Evolutionary conservation across 2,113 vertebrate species (phyloP), one percentile per base, ranked within the genome.

Genomic region (Phaethon lepturus): DNA sequence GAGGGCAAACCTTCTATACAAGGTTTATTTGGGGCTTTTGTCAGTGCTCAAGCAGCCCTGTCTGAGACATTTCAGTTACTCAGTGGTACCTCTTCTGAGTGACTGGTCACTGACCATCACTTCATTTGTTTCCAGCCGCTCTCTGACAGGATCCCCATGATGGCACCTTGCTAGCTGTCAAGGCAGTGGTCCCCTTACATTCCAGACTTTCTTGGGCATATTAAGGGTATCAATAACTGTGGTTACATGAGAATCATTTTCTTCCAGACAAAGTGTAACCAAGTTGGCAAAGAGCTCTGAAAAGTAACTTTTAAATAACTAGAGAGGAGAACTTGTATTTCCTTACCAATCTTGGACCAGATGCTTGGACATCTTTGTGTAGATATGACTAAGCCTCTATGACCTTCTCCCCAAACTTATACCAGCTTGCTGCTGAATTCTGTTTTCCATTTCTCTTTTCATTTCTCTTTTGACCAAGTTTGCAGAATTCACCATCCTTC

Each of bases 371-470:
- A 90, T 79, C 78, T 90, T 95, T 85, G 38, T 79, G 44, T 86
- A 66, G 40, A 67, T 83, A 88, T 92, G 91, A 96, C 94, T 96
- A 95, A 96, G 91, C 47, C 50, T 95, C 28, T 55, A 7, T 92
- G 86, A 96, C 95, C 86, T 95, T 95, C 59, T 95, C 68, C 75
- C 55, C 45, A 91, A 76, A 90, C 35, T 82, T 73, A 53, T 49
- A 47, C 28, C 58, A 89, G 38, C 55, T 86, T 91, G 45, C 73
- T 81, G 80, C 35, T 93, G 66, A 96, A 85, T 87, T 23, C 23
- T 93, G 25, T 81, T 94, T 94, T 91, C 66, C 29, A 49, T 78
- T 96, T 95, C 90, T 92, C 13, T 76, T 96, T 96, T 95, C 55
- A 59, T 24, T 91, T 96, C 75, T 80, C 55, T 81, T 92, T 74